These are phyloP conservation scores for Hydraecia micacea DNA, from an alignment of 2,888 invertebrate genomes.

Conservation along the genomic window DNA sequence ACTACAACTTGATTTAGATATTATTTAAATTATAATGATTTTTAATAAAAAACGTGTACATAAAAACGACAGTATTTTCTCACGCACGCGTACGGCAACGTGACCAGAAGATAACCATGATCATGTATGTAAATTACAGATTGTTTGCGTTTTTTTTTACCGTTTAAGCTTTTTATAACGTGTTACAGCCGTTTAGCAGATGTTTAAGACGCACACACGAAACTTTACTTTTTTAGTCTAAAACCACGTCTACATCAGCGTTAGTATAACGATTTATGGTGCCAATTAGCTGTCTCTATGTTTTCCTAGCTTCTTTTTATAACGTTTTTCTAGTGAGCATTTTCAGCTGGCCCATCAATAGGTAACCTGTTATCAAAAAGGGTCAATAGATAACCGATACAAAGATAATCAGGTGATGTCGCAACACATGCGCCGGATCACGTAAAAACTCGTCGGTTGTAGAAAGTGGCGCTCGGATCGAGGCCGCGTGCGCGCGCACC, in stretches of 20 bases:
- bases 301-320: background rate
- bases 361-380: conserved; percentile 45
- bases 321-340: background rate
- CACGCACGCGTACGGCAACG: conserved; percentile 18
- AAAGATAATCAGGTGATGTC: conserved; percentile 49
- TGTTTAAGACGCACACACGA: conserved; percentile 1
- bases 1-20: background rate
- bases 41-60: background rate
- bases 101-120: conserved; percentile 15
- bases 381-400: conserved; percentile 50
- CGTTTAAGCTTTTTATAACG: conserved; percentile 18
- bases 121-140: conserved; percentile 7
- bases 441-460: conserved; percentile 62
- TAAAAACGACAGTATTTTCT: conserved; percentile 26
- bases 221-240: background rate
- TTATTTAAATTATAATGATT: background rate
- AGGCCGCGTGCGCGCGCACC: conserved; percentile 56
- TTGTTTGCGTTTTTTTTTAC: conserved; percentile 26
- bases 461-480: conserved; percentile 66
- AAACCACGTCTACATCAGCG: background rate
- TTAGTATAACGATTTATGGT: no score
- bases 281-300: no score
- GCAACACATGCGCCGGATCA: conserved; percentile 59
- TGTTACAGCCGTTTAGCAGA: background rate
- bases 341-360: conserved; percentile 3